Evolutionary conservation across 2,113 vertebrate species (phyloP).

Genomic region (Gasterosteus aculeatus): DNA sequence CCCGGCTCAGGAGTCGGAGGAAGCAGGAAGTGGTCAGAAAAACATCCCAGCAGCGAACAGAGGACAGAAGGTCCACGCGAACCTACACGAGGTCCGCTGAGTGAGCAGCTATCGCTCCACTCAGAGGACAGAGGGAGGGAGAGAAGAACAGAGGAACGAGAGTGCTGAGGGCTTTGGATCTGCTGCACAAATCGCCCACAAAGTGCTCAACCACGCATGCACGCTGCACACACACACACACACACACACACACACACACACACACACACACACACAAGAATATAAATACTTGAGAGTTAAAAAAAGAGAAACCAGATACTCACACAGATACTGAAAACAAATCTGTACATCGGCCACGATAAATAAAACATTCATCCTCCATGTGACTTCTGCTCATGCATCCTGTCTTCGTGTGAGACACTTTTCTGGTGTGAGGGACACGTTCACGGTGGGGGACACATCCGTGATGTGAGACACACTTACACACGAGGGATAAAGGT

Average conservation of each 20-base stretch:
- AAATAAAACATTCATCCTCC: too few relatives aligned
- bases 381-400: too few relatives aligned
- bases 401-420: too few relatives aligned
- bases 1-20: slow-evolving; percentile 3
- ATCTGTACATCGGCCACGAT: neutral
- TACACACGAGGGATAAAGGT: too few relatives aligned
- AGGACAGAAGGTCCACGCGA: slow-evolving; percentile 34
- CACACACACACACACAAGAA: slow-evolving; percentile 52
- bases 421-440: too few relatives aligned
- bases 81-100: slow-evolving; percentile 49
- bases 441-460: too few relatives aligned
- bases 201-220: slow-evolving; percentile 78
- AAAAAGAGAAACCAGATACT: slow-evolving; percentile 25
- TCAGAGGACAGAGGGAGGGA: slow-evolving; percentile 51
- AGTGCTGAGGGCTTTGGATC: slow-evolving; percentile 74
- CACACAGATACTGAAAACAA: slow-evolving; percentile 39
- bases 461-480: too few relatives aligned
- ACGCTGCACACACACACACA: slow-evolving; percentile 27
- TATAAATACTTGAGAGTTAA: slow-evolving; percentile 45
- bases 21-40: slow-evolving; percentile 18
- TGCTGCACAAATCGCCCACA: slow-evolving; percentile 80
- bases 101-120: slow-evolving; percentile 60
- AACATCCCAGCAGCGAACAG: slow-evolving; percentile 25
- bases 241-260: slow-evolving; percentile 17
- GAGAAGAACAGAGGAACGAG: slow-evolving; percentile 59